Base-by-base conservation (phyloP, 2,113 vertebrate species). In the Gopherus flavomarginatus region DNA sequence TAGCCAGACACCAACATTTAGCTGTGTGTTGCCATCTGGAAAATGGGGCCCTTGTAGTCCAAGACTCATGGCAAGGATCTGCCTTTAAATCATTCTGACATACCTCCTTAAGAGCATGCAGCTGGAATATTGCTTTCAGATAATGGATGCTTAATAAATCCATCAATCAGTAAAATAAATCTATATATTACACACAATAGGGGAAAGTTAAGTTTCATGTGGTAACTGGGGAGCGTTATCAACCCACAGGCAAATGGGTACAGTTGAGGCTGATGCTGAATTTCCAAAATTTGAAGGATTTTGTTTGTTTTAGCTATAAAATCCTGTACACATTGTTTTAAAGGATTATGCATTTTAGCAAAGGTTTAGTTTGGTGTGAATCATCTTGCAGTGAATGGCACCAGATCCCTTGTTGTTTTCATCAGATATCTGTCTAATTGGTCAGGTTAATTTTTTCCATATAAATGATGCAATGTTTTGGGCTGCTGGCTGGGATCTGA, bases 381-480 rank as follows among this genome's bases (percentile, higher is more conserved):
- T 92, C 81, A 80, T 12, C 13, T 91, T 92, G 14, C 17, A 82
- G 47, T 53, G 11, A 59, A 89, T 88, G 54, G 77, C 65, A 94
- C 5, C 14, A 29, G 56, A 54, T 84, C 75, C 44, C 49, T 84
- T 88, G 49, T 79, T 80, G 56, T 81, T 85, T 88, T 83, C 65
- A 79, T 84, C 56, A 83, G 81, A 65, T 84, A 84, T 49, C 47
- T 47, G 77, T 87, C 49, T n/a, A 19, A 52, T 56, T 88, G n/a
- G 72, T 57, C 49, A 95, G 62, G 65, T 81, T 79, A 91, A 80
- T 91, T 90, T 88, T 69, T 92, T 88, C 59, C 56, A 59, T 65
- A 26, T 84, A 81, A 84, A 65, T 11, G 38, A 79, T 88, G 49
- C 47, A 52, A n/a, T 80, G 38, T 80, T 92, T 86, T 54, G 16